Base-by-base conservation (phyloP, 2,797 vertebrate species). In the Alca torda region DNA sequence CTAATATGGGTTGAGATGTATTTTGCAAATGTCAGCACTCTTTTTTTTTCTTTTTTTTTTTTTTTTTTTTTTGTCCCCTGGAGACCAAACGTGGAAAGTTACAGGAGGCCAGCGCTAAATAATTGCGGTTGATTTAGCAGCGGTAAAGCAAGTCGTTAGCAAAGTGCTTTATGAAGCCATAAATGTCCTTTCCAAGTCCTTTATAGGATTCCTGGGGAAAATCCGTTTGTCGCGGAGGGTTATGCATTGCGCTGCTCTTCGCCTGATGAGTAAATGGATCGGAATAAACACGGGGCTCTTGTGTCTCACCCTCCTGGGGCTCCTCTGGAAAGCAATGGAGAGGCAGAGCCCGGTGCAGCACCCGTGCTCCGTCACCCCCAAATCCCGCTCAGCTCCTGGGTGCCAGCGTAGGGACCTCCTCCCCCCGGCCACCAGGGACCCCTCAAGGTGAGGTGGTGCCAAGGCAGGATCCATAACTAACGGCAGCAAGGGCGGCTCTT, bases 11-110 rank as follows among this genome's bases (percentile, higher is more conserved):
- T 85, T 73, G 92, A 89, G 87, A 64, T 16, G 80, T 69, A 90
- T 96, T 96, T 93, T 92, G 94, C 95, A 81, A 88, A 92, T 64
- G 91, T 96, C 87, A 96, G 95, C 95, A 92, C 73, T 96, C 84
- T 30, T 9, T 37, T 33, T 78, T 70, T 45, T 6, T 48, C 9
- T 30, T 25, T 70, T 26, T 26, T 5, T 45, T 5, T 48, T 10
- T 30, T 28, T 73, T 31, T 30, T 6, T 43, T 43, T 43, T 43
- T 43, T 13, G 37, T 41, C 72, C 45, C 57, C 79, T 10, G 2
- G 33, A 61, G 93, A 93, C 75, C 33, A 28, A 83, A 25, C 24
- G 91, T 48, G 7, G 74, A 28, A 92, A 95, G 86, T 76, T 89
- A 68, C 8, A n/a, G 68, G 56, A 73, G 43, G 86, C 87, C 75